These are phyloP conservation scores for Suillia variegata DNA, from an alignment of 2,888 invertebrate genomes.

Conservation along the genomic window DNA sequence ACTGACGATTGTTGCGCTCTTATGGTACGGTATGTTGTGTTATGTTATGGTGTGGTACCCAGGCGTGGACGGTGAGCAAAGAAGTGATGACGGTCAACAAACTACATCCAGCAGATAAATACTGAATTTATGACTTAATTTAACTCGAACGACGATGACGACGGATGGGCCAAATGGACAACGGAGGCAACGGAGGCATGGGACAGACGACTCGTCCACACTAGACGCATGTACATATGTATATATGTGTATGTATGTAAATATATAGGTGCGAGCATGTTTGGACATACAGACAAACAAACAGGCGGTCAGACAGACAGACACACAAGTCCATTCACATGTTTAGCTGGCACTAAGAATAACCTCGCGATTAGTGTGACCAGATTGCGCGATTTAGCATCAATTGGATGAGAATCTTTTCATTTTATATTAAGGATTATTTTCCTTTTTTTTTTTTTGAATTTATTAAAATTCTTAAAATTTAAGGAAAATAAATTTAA, in stretches of 20 bases:
- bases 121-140: constrained; percentile 61
- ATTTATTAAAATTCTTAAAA: too few relatives aligned
- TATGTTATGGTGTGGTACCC: neutral
- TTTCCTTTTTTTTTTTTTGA: too few relatives aligned
- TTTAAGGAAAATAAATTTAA: too few relatives aligned
- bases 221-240: too few relatives aligned
- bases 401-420: too few relatives aligned
- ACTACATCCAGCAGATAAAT: constrained; percentile 58
- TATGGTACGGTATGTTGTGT: neutral
- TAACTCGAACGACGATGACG: constrained; percentile 56
- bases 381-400: too few relatives aligned
- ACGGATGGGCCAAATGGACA: constrained; percentile 46
- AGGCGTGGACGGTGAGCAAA: constrained; percentile 10
- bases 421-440: too few relatives aligned
- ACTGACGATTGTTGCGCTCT: neutral
- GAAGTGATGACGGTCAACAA: constrained; percentile 56
- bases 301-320: constrained; percentile 13
- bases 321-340: neutral
- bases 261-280: too few relatives aligned
- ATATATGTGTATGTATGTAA: too few relatives aligned
- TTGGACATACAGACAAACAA: too few relatives aligned
- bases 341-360: neutral
- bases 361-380: too few relatives aligned
- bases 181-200: constrained; percentile 42
- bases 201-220: too few relatives aligned